These are phyloP conservation scores for Labroides dimidiatus DNA, from an alignment of 2,797 vertebrate genomes.

Conservation along the genomic window DNA sequence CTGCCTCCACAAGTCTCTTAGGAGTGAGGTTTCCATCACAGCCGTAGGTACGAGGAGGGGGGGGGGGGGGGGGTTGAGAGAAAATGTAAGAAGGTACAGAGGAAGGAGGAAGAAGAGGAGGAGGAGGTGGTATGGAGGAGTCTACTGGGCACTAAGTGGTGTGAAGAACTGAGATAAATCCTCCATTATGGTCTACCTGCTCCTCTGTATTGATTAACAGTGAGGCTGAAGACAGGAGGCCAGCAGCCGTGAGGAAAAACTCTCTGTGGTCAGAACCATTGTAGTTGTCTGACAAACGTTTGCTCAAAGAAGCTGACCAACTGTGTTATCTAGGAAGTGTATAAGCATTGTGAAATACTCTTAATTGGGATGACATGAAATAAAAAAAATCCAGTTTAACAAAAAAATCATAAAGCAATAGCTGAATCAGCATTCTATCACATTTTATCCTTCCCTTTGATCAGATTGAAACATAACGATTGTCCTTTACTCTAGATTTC, in stretches of 20 bases:
- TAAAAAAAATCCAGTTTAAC: neutral
- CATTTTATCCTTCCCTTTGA: neutral
- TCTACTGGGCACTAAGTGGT: conserved; percentile 76
- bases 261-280: conserved; percentile 12
- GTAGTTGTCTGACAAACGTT: conserved; percentile 19
- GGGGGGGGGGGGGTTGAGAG: conserved; percentile 7
- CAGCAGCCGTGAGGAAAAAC: conserved; percentile 24
- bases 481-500: too few species aligned
- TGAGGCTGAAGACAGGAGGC: conserved; percentile 41
- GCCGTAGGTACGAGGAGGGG: conserved; percentile 48
- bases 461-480: too few species aligned
- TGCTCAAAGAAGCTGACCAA: neutral
- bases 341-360: conserved; percentile 4
- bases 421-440: neutral
- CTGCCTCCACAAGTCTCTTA: conserved; percentile 71
- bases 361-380: neutral
- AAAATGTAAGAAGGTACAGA: conserved; percentile 38
- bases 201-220: conserved; percentile 76
- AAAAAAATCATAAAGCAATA: neutral
- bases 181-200: conserved; percentile 72
- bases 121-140: conserved; percentile 30
- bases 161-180: conserved; percentile 78
- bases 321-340: neutral
- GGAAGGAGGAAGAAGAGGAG: conserved; percentile 20
- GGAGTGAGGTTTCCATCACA: conserved; percentile 74